Base-by-base conservation (phyloP, 2,113 vertebrate genomes). In the Sakesphorus luctuosus region DNA sequence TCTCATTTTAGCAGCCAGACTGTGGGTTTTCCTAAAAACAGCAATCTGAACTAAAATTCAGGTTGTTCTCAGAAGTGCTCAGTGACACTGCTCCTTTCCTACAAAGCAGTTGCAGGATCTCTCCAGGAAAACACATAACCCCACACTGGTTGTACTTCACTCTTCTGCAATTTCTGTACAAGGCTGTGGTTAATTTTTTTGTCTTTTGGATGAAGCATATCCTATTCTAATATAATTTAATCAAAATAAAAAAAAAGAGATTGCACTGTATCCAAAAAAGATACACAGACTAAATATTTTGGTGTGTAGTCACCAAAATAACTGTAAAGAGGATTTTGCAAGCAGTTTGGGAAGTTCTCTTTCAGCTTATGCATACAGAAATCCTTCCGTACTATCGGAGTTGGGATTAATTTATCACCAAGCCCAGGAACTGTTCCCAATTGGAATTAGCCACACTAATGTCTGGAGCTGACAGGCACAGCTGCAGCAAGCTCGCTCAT, bases 401-500 rank as follows among this genome's bases (percentile, higher is more conserved):
- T 56, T 24, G 40, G 88, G 88, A 96, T 96, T 97, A 97, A 96
- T 96, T 92, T 96, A 90, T 95, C 94, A 95, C 92, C 83, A 81
- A 81, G 53, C 21, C 69, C 90, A 97, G 94, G 92, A 96, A 96
- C 94, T 92, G 93, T 94, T 97, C 94, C 94, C 93, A 95, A 90
- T 93, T 3, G 76, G 94, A 96, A 96, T 97, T 96, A 97, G 93
- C 90, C 88, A 94, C 94, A 95, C 68, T 90, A 92, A 95, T 84
- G 83, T 93, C 96, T 92, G 88, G 88, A 90, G 92, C 85, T 97
- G 94, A 95, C 94, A 92, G 52, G 96, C 96, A 94, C 96, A 96
- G 94, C 96, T 96, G 95, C 92, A 92, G 68, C 86, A 90, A 93
- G 86, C 93, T 96, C 18, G 0, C 62, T 93, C 76, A 33, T 96